A percentile compares a stretch with the other conserved stretches of the same genome.
phyloP scores from a whole-genome alignment of 2,113 vertebrate genomes.

The Dicentrarchus labrax region DNA sequence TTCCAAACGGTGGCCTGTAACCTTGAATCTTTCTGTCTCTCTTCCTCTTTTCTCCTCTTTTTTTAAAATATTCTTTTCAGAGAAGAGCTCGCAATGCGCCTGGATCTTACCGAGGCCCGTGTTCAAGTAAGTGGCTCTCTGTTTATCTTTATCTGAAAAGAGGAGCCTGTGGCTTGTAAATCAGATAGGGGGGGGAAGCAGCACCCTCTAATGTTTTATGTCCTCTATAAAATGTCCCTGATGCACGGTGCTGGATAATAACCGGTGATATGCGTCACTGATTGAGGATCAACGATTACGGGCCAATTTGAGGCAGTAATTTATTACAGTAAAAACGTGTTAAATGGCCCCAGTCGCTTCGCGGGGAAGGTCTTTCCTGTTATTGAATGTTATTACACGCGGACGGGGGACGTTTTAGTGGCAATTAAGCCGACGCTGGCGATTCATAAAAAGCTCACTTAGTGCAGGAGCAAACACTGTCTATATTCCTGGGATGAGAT shows the following conservation, averaged over 20 bases:
- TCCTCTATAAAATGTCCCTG: conserved; percentile 60
- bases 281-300: conserved; percentile 70
- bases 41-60: background rate
- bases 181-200: conserved; percentile 25
- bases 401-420: conserved; percentile 91
- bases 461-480: conserved; percentile 94
- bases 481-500: conserved; percentile 88
- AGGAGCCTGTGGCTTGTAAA: conserved; percentile 44
- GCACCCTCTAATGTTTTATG: conserved; percentile 62
- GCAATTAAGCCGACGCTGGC: conserved; percentile 92
- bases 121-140: conserved; percentile 92
- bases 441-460: conserved; percentile 97
- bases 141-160: conserved; percentile 43
- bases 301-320: conserved; percentile 76
- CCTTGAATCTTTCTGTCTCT: conserved; percentile 59
- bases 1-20: conserved; percentile 78
- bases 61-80: conserved; percentile 80
- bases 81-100: conserved; percentile 98
- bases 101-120: conserved; percentile 97
- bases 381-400: conserved; percentile 86
- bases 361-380: conserved; percentile 81
- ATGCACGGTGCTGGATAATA: conserved; percentile 60
- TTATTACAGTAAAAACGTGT: conserved; percentile 81
- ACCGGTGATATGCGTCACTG: conserved; percentile 77
- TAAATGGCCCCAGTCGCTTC: conserved; percentile 77